These are phyloP conservation scores for Lasius platythorax DNA, from an alignment of 2,888 invertebrate genomes.

Conservation along the genomic window DNA sequence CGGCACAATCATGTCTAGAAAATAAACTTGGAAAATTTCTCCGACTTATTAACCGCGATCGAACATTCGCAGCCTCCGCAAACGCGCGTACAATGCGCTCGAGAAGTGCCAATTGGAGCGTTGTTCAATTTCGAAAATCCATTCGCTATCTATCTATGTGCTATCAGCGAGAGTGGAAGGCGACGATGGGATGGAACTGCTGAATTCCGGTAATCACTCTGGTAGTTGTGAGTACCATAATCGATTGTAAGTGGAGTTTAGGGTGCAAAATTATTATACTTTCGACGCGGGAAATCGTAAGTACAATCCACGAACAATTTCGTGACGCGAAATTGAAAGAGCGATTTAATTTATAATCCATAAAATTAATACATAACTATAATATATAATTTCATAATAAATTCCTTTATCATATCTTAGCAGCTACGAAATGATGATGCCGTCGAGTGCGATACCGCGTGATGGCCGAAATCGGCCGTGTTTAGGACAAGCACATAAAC, in stretches of 20 bases:
- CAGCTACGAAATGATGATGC: neutral
- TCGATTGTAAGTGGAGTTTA: slow-evolving; percentile 11
- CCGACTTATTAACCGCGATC: neutral
- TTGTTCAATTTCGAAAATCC: slow-evolving; percentile 49
- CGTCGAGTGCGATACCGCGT: neutral
- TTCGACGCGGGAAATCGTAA: slow-evolving; percentile 1
- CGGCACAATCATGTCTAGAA: slow-evolving; percentile 13
- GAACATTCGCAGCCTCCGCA: neutral
- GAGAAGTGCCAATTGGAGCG: slow-evolving; percentile 7
- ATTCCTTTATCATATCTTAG: neutral
- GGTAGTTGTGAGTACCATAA: slow-evolving; percentile 28
- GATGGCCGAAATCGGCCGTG: neutral
- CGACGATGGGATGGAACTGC: slow-evolving; percentile 13
- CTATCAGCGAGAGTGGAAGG: slow-evolving; percentile 40
- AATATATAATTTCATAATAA: neutral
- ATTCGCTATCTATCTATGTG: slow-evolving; percentile 23
- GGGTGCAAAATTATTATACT: slow-evolving; percentile 8
- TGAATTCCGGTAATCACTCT: slow-evolving; percentile 24
- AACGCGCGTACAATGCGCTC: neutral
- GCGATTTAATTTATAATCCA: neutral
- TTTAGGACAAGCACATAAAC: slow-evolving; percentile 29
- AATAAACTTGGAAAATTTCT: slow-evolving; percentile 43
- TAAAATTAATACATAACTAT: neutral
- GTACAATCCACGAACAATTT: neutral
- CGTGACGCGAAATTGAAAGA: neutral